A percentile compares a stretch with the other conserved stretches of the same genome.
These are phyloP conservation scores for Eospalax fontanierii DNA, from an alignment of 2,797 vertebrate species.

Conservation along the genomic window DNA sequence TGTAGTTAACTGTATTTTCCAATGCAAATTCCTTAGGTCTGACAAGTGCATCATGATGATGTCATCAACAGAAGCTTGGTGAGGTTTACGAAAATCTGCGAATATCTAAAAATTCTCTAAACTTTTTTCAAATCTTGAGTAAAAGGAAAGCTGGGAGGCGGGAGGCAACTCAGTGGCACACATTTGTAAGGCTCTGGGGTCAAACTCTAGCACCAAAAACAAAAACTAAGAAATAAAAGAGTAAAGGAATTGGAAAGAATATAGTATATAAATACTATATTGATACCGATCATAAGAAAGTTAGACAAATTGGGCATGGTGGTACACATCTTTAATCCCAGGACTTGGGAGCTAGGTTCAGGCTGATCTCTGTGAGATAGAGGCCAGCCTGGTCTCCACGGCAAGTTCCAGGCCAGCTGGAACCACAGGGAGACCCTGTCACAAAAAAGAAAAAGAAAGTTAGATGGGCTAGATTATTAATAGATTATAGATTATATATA, in stretches of 20 bases:
- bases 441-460: background rate
- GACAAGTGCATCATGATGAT: background rate
- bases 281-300: slow-evolving; percentile 18
- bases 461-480: background rate
- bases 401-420: too few species aligned
- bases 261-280: background rate
- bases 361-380: too few species aligned
- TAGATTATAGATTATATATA: too few species aligned
- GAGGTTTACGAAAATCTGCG: background rate
- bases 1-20: background rate
- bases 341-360: too few species aligned
- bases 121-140: background rate
- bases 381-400: too few species aligned
- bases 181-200: background rate
- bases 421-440: too few species aligned
- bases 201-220: background rate
- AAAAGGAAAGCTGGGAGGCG: background rate
- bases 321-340: too few species aligned
- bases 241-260: background rate
- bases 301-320: background rate
- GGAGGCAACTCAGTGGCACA: background rate
- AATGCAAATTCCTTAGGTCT: background rate
- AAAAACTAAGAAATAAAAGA: background rate
- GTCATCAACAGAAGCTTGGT: background rate
- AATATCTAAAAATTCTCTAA: slow-evolving; percentile 32